Base-by-base conservation (phyloP, 2,797 vertebrate species). In the Acrocephalus scirpaceus region DNA sequence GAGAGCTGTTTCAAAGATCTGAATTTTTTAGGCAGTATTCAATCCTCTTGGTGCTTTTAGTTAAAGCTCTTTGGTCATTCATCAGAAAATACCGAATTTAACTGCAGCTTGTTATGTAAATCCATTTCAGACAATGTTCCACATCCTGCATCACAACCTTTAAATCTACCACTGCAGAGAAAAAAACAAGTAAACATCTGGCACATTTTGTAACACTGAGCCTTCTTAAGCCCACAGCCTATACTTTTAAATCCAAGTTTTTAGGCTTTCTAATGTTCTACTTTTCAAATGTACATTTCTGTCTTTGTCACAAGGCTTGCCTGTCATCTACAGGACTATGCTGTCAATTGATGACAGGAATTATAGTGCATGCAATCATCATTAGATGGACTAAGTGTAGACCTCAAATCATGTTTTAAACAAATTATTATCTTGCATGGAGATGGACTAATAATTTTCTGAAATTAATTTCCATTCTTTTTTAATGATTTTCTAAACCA, bases 91-190 rank as follows among this genome's bases (percentile, higher is more conserved):
- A 71, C 13, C 23, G 69, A 80, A 86, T 93, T 86, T 92, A 91
- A 94, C 44, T 88, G 82, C 73, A 75, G 38, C 30, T 90, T 86
- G 11, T 88, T 81, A 95, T 8, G 18, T 62, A 94, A 96, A 94
- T 84, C 73, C 36, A 78, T 26, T 15, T 18, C 75, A 86, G 61
- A 27, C 38, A 67, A 15, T 26, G 30, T 77, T 91, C 60, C 64
- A 48, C 29, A 67, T 48, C 7, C 50, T 67, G 17, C 22, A 73
- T 38, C 64, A 75, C 54, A 77, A 42, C 13, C 47, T 79, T 74
- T 85, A 89, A 71, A 89, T 72, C 23, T 71, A 50, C 47, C 25
- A 45, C 25, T 62, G 47, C 45, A 80, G 56, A 66, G 48, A 60
- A 88, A 14, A 88, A 91, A 91, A 95, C 21, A 76, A n/a, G 69